Percentiles rank a stretch among this genome's conserved stretches.
Evolutionary conservation across 1,140 invertebrate species (phyloP).

Genomic region (Lordiphosa mommai): DNA sequence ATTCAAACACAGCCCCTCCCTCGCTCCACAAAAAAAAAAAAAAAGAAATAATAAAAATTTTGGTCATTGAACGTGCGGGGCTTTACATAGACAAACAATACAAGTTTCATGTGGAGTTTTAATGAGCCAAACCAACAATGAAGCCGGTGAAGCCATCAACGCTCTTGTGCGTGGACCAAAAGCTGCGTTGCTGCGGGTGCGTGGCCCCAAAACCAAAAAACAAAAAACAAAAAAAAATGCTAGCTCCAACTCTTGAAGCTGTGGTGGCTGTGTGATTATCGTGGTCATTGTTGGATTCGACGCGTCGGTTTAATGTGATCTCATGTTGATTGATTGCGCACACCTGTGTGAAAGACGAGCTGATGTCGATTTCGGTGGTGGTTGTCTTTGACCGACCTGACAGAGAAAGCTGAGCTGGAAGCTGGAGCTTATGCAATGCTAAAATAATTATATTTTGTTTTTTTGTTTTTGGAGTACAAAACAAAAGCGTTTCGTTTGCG

Average conservation of each 20-base stretch:
- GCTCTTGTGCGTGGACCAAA: conserved; percentile 56
- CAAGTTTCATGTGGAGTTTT: conserved; percentile 13
- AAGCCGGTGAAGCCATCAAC: conserved; percentile 46
- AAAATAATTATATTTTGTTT: conserved; percentile 43
- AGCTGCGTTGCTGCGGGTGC: conserved; percentile 39
- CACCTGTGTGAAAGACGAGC: conserved; percentile 66
- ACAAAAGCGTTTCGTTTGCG: conserved; percentile 33
- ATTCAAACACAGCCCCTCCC: conserved; percentile 21
- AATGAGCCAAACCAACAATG: conserved; percentile 26
- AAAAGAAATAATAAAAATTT: too few relatives aligned
- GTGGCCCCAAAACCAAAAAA: conserved; percentile 28
- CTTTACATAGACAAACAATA: conserved; percentile 1
- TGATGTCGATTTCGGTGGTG: conserved; percentile 60
- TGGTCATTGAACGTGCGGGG: conserved; percentile 41
- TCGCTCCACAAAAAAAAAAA: conserved; percentile 17
- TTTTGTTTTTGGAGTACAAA: conserved; percentile 6
- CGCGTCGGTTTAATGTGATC: conserved; percentile 68
- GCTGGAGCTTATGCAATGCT: conserved; percentile 34
- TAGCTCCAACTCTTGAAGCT: conserved; percentile 32
- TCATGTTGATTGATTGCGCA: conserved; percentile 76
- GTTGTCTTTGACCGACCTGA: conserved; percentile 5
- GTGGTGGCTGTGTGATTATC: conserved; percentile 59
- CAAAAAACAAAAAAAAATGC: background rate
- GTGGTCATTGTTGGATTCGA: conserved; percentile 60
- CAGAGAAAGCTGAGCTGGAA: conserved; percentile 3